Conservation (phyloP, 2,113 vertebrate species). For the Oenanthe oenanthe region DNA sequence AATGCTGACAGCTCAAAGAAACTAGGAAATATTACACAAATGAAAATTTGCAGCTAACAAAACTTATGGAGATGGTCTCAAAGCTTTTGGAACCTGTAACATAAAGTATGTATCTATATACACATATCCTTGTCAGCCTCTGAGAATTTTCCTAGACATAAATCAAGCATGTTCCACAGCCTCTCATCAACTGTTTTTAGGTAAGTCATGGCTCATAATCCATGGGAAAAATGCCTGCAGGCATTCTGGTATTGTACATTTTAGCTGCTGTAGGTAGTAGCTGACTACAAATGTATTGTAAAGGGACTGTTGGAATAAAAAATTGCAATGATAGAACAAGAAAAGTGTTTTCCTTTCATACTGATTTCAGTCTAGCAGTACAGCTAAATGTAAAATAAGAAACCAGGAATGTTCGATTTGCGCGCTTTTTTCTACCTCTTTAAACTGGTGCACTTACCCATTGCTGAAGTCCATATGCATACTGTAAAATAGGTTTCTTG, state of each 20-base stretch:
- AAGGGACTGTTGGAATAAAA: neutral
- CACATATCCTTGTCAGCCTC: neutral
- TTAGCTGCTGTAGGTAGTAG: neutral
- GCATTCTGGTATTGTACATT: neutral
- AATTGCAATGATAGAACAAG: neutral
- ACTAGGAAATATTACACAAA: neutral
- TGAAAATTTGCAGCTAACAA: neutral
- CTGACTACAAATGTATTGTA: neutral
- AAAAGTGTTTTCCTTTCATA: neutral
- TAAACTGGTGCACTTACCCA: neutral
- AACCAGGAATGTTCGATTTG: neutral
- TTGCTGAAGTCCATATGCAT: neutral
- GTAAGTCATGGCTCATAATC: neutral
- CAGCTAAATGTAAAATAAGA: neutral
- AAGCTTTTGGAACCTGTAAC: neutral
- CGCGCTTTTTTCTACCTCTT: neutral
- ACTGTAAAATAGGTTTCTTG: neutral
- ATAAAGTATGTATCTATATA: neutral
- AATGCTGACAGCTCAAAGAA: neutral
- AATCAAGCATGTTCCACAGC: neutral
- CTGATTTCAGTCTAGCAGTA: neutral
- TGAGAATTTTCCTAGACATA: neutral
- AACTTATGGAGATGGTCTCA: neutral
- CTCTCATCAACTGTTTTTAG: neutral
- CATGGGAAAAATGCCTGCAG: neutral